Base-by-base conservation (phyloP, 2,888 invertebrate genomes). In the Arctia plantaginis region DNA sequence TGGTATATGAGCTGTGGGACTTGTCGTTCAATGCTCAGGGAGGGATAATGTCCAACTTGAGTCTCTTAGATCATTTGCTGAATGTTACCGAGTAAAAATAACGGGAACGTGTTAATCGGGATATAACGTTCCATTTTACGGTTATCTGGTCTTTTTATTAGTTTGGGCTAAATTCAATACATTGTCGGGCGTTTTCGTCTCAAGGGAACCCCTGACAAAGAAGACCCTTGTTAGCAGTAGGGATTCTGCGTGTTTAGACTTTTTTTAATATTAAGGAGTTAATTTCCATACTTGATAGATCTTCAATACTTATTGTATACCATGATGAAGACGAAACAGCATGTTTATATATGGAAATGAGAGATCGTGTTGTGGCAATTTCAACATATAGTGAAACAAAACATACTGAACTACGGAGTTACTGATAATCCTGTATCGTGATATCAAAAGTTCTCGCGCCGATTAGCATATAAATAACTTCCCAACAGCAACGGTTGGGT, bases 51-150 rank as follows among this genome's bases (percentile, higher is more conserved):
- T n/a, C 68, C 27, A 30, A n/a, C 18, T 41, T 47, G 15, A 73
- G 64, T 73, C 68, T 73, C 73, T 59, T 51, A 73, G 73, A 73
- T 73, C 68, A 67, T 65, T 65, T 75, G 67, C 41, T 41, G 47
- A 55, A 44, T 33, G 8, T 18, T 33, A 30, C 47, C 23, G 47
- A 51, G 33, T 18, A 44, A 47, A 51, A 66, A 74, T 69, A 74
- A 74, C 41, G 66, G 47, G 39, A 0, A 1, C 44, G 59, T 68
- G 67, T 67, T 62, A 44, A 62, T 72, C 30, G 62, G 33, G 30
- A 44, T 67, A 33, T 35, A 59, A 35, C 6, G 20, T 33, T 39
- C 44, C n/a, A 69, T 73, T 73, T 30, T 69, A 69, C 35, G 23
- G 55, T 51, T 33, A n/a, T 55, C 15, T 66, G 39, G 65, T 66